Evolutionary conservation across 2,888 invertebrate species (phyloP), one percentile per base, ranked within the genome.

Genomic region (Microchrysa polita): DNA sequence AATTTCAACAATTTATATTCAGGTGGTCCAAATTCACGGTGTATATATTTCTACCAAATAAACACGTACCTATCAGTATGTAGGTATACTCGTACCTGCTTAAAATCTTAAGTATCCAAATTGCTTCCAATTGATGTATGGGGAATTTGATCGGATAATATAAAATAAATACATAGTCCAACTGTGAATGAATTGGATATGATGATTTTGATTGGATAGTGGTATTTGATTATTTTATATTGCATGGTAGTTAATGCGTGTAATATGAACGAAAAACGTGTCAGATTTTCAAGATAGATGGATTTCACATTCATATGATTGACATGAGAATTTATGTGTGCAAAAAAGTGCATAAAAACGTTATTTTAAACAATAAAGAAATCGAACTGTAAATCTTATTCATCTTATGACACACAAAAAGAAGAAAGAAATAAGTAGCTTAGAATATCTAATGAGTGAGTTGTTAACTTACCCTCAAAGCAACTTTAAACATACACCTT

Each of bases 21-120:
- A 10, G 59, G 59, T 59, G 59, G 59, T 59, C 59, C 10, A 59
- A 22, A 48, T 48, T n/a, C 48, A 48, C n/a, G 48, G 59, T 59
- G 59, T 27, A 12, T 34, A 34, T 7, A 2, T 34, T 5, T 7
- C 27, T 34, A 34, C 27, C 27, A 34, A 7, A 34, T 34, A 34
- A 34, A 34, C 27, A 34, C 27, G 27, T 34, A 34, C 7, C n/a
- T n/a, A n/a, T n/a, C 27, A 5, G 48, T 48, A n/a, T n/a, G n/a
- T n/a, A n/a, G n/a, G n/a, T n/a, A n/a, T n/a, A n/a, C n/a, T n/a
- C n/a, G n/a, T n/a, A n/a, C 12, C 14, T 48, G 12, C 14, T 48
- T 48, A 48, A 12, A n/a, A 48, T 48, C 48, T 9, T 10, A n/a
- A 48, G 27, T 48, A 48, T 34, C 48, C 48, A 48, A 48, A n/a